Percentiles rank a stretch among this genome's conserved stretches.
Conservation (phyloP, 2,113 vertebrate species). For the Agelaius tricolor region DNA sequence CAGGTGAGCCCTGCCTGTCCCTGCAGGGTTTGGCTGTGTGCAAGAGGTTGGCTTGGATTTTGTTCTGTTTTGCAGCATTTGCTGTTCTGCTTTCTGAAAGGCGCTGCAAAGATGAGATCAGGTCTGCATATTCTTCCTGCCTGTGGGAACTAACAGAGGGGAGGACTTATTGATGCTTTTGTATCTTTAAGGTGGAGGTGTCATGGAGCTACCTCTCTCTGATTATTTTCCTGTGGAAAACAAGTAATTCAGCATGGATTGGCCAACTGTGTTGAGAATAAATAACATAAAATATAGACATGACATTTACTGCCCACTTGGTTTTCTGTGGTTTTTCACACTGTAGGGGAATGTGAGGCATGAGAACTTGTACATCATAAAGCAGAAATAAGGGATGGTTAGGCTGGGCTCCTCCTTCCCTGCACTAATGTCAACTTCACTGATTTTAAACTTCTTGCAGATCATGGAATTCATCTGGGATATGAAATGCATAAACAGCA, state of each 20-base stretch:
- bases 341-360: background rate
- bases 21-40: background rate
- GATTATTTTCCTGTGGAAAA: background rate
- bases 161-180: background rate
- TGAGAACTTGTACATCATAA: background rate
- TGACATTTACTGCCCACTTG: background rate
- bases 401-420: background rate
- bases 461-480: background rate
- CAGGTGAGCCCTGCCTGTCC: constrained; percentile 75
- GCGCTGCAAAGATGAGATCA: background rate
- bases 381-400: background rate
- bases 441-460: background rate
- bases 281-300: background rate
- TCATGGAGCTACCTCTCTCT: background rate
- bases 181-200: background rate
- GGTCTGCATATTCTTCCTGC: background rate
- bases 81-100: background rate
- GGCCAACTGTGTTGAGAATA: background rate
- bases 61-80: background rate
- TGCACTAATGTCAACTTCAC: background rate
- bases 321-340: background rate
- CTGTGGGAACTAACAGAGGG: background rate
- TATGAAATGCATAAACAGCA: background rate
- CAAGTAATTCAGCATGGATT: background rate
- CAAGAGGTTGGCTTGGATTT: background rate